Conservation (phyloP, 2,888 invertebrate species). For the Mimumesa dahlbomi region DNA sequence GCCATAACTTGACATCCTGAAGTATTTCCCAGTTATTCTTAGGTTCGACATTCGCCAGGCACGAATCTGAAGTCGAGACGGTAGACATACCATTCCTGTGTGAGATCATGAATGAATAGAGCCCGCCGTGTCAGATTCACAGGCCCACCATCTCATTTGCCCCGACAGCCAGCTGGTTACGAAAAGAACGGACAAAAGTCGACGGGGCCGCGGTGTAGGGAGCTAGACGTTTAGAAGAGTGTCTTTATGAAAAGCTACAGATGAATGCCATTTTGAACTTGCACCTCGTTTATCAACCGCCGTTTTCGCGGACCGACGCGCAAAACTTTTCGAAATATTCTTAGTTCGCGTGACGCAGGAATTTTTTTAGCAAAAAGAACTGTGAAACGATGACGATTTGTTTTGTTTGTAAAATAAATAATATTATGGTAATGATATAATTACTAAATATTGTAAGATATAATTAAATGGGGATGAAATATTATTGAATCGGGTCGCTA, state of each 20-base stretch:
- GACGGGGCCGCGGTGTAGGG: slow-evolving; percentile 32
- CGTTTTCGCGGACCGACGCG: too few relatives aligned
- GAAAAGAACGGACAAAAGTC: slow-evolving; percentile 48
- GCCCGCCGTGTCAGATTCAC: slow-evolving; percentile 48
- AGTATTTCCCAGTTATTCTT: slow-evolving; percentile 17
- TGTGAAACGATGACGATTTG: too few relatives aligned
- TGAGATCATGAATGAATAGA: slow-evolving; percentile 58
- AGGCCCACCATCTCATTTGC: slow-evolving; percentile 52
- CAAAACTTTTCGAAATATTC: too few relatives aligned
- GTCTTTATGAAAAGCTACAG: slow-evolving; percentile 48
- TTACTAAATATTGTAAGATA: too few relatives aligned
- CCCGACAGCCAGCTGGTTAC: slow-evolving; percentile 39
- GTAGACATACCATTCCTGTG: slow-evolving; percentile 51
- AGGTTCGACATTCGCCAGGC: slow-evolving; percentile 13
- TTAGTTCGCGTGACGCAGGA: too few relatives aligned
- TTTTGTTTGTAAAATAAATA: too few relatives aligned
- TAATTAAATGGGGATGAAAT: too few relatives aligned
- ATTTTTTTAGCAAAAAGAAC: too few relatives aligned
- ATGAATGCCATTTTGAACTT: slow-evolving; percentile 55
- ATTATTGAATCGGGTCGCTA: too few relatives aligned
- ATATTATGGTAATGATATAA: too few relatives aligned
- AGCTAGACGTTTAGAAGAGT: slow-evolving; percentile 58
- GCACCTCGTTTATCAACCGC: slow-evolving; percentile 45
- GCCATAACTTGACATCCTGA: too few relatives aligned
- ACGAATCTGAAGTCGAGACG: slow-evolving; percentile 35